A percentile compares a stretch with the other conserved stretches of the same genome.
phyloP scores from a whole-genome alignment of 1,140 invertebrate genomes.

The Subanguina moxae region DNA sequence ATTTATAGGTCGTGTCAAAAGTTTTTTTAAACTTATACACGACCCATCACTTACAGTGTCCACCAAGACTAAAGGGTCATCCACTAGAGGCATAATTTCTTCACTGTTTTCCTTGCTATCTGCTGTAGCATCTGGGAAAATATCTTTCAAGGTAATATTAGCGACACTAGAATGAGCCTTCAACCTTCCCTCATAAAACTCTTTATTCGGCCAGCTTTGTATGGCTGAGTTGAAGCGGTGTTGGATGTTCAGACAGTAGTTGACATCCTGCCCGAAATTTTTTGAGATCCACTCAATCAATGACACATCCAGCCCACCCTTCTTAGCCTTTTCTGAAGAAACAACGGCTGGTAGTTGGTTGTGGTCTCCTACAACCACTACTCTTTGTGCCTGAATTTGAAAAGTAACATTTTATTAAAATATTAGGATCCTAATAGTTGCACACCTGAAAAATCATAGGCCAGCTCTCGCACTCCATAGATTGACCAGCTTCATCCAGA shows the following conservation, averaged over 20 bases:
- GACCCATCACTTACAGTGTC: constrained; percentile 16
- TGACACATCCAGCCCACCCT: constrained; percentile 5
- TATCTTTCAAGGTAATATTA: constrained; percentile 7
- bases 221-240: constrained; percentile 4
- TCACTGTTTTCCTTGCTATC: background rate
- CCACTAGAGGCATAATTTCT: constrained; percentile 13
- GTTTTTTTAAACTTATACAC: background rate
- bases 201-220: constrained; percentile 8
- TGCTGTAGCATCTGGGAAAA: background rate
- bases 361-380: constrained; percentile 4
- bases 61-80: constrained; percentile 28
- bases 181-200: constrained; percentile 5
- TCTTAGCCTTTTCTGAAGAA: background rate
- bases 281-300: constrained; percentile 2
- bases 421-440: background rate
- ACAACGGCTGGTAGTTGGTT: constrained; percentile 4
- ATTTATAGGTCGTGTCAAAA: background rate
- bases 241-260: background rate
- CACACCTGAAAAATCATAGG: constrained; percentile 11
- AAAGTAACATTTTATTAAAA: background rate
- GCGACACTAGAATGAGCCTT: background rate
- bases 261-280: background rate
- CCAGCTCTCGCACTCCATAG: constrained; percentile 11
- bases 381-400: constrained; percentile 8
- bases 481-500: constrained; percentile 8